Conservation (phyloP, 2,797 vertebrate species). For the Cheirogaleus major region DNA sequence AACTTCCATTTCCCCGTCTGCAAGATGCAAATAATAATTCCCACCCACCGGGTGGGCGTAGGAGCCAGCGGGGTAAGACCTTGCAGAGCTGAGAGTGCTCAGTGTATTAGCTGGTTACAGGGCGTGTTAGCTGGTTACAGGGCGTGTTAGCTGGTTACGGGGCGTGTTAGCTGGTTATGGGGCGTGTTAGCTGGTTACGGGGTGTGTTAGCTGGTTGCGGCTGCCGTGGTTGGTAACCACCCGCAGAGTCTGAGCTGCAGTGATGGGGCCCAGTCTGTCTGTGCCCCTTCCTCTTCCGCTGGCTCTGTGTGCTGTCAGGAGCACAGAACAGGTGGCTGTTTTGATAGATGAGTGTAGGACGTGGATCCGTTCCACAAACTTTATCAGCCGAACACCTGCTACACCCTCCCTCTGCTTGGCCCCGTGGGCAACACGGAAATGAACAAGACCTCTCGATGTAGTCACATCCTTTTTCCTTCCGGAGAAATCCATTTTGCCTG, state of each 20-base stretch:
- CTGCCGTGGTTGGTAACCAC: not conserved
- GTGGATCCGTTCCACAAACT: not conserved
- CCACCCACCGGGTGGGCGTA: not conserved
- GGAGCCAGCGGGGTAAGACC: not conserved
- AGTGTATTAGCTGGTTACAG: accelerated
- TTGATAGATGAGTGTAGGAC: no score
- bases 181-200: no score
- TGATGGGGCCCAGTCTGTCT: accelerated
- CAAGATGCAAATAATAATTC: no score
- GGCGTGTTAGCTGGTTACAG: no score
- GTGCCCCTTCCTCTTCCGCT: accelerated
- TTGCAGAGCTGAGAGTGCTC: not conserved
- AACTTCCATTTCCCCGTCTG: not conserved
- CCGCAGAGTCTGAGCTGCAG: not conserved
- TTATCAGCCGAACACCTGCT: not conserved
- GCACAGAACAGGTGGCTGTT: not conserved
- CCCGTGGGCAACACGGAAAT: not conserved
- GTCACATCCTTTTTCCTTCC: not conserved
- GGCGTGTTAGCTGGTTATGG: no score
- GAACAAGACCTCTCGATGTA: not conserved
- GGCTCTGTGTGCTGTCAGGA: not conserved
- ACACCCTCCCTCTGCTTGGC: not conserved
- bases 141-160: no score
- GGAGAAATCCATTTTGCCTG: not conserved
- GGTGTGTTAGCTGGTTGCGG: no score